These are phyloP conservation scores for Dryadula phaetusa DNA, from an alignment of 2,888 invertebrate genomes.

Conservation along the genomic window DNA sequence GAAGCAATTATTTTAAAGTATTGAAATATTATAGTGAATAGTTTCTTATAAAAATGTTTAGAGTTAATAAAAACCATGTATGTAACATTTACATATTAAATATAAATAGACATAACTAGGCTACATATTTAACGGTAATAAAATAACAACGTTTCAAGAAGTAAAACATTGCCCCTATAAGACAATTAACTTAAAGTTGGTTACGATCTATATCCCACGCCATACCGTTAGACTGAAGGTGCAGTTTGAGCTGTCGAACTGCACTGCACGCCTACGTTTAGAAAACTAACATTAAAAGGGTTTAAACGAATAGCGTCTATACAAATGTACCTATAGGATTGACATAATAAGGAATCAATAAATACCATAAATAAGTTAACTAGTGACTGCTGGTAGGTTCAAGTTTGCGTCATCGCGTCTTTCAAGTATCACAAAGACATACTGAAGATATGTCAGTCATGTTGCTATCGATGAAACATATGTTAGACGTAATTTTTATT, in stretches of 20 bases:
- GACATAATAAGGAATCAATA: not conserved
- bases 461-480: not conserved
- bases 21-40: constrained; percentile 5
- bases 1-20: constrained; percentile 5
- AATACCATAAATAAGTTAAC: constrained; percentile 15
- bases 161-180: constrained; percentile 28
- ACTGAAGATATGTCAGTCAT: constrained; percentile 7
- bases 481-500: not conserved
- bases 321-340: not conserved
- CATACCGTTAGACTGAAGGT: constrained; percentile 42
- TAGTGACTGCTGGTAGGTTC: not conserved
- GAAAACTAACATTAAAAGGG: not conserved
- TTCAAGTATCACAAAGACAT: not conserved
- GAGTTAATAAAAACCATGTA: not conserved
- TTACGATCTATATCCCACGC: constrained; percentile 44
- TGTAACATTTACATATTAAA: too few species aligned
- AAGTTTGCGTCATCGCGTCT: not conserved
- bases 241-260: constrained; percentile 20
- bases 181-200: constrained; percentile 36
- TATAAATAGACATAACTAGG: not conserved
- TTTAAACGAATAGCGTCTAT: constrained; percentile 1
- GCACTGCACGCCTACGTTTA: constrained; percentile 29
- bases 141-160: constrained; percentile 5
- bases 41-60: not conserved
- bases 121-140: not conserved